phyloP scores from a whole-genome alignment of 2,797 vertebrate species.

The Periophthalmus magnuspinnatus region DNA sequence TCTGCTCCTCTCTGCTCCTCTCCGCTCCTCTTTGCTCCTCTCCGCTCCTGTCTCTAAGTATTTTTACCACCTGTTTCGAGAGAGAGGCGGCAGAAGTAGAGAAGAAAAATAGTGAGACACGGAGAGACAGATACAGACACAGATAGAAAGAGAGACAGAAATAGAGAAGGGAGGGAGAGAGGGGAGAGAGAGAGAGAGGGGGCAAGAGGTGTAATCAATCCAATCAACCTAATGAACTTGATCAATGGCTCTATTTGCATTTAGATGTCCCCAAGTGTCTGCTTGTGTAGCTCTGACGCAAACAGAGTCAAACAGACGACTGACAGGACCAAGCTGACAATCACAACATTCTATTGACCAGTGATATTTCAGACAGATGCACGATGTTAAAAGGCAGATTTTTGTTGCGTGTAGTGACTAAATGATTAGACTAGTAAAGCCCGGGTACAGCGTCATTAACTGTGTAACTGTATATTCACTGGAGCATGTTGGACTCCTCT shows the following conservation, averaged over 20 bases:
- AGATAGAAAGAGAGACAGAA: not conserved
- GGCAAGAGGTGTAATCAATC: constrained; percentile 18
- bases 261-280: constrained; percentile 10
- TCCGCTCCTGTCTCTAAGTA: no score
- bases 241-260: constrained; percentile 26
- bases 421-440: no score
- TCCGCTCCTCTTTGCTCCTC: no score
- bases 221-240: constrained; percentile 17
- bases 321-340: not conserved
- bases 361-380: no score
- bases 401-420: no score
- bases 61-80: no score
- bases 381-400: no score
- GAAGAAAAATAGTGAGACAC: not conserved
- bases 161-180: not conserved
- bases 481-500: no score
- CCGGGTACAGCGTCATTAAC: no score
- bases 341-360: no score
- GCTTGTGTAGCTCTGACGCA: not conserved
- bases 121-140: not conserved
- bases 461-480: no score
- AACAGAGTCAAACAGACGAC: not conserved
- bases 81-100: not conserved
- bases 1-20: no score
- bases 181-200: not conserved